Evolutionary conservation across 2,797 vertebrate genomes (phyloP).

Genomic region (Anabacerthia variegaticeps): DNA sequence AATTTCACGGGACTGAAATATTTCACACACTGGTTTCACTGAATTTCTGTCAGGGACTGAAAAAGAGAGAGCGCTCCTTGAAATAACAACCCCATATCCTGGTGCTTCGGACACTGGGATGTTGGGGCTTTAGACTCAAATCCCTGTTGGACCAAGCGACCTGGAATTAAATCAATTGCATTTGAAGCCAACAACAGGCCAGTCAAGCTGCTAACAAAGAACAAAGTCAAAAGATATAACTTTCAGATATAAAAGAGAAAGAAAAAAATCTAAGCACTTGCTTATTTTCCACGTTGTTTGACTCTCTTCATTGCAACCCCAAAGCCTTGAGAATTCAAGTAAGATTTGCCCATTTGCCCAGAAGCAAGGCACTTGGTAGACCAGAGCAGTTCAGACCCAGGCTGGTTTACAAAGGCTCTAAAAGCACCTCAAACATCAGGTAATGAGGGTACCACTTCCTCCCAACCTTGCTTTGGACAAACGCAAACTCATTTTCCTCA

Average conservation of each 20-base stretch:
- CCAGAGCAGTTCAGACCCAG: not conserved
- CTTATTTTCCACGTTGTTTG: not conserved
- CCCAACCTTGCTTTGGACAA: not conserved
- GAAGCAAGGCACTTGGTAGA: not conserved
- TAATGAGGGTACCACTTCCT: not conserved
- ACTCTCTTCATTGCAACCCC: not conserved
- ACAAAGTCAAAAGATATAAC: not conserved
- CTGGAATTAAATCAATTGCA: not conserved
- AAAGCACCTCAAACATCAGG: not conserved
- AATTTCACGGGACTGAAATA: conserved; percentile 49
- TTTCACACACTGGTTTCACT: conserved; percentile 22
- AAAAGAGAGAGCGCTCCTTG: not conserved
- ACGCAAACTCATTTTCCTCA: not conserved
- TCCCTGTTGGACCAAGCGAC: not conserved
- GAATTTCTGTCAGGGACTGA: not conserved
- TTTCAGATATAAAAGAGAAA: not conserved
- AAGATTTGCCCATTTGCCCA: not conserved
- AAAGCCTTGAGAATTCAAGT: not conserved
- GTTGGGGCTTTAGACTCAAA: not conserved
- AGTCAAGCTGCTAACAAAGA: not conserved
- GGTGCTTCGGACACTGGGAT: not conserved
- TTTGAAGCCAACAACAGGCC: not conserved
- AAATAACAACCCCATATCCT: not conserved
- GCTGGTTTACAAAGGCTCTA: not conserved
- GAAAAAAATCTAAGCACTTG: not conserved